A percentile compares a stretch with the other conserved stretches of the same genome.
phyloP scores from a whole-genome alignment of 2,797 vertebrate species.

The Lacerta agilis region DNA sequence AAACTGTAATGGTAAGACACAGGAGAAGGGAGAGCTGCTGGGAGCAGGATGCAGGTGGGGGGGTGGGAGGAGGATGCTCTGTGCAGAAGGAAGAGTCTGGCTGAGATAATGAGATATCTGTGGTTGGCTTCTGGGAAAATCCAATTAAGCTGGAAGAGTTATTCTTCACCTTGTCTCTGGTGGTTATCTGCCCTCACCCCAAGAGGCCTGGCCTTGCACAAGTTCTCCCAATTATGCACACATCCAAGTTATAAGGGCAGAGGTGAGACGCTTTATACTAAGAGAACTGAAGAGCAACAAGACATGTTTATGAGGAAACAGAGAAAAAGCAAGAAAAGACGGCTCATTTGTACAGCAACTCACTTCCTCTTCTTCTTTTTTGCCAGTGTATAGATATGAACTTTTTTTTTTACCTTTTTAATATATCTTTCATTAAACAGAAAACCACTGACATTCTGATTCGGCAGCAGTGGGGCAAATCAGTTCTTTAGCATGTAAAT shows the following conservation, averaged over 20 bases:
- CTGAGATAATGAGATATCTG: conserved; percentile 13
- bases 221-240: conserved; percentile 37
- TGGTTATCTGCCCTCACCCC: conserved; percentile 5
- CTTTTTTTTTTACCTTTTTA: too few relatives aligned
- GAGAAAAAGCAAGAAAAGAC: too few relatives aligned
- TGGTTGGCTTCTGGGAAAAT: conserved; percentile 28
- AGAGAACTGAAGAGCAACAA: conserved; percentile 10
- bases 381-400: too few relatives aligned
- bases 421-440: too few relatives aligned
- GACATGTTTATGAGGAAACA: not conserved
- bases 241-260: conserved; percentile 11
- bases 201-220: not conserved
- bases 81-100: not conserved
- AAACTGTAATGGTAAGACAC: not conserved
- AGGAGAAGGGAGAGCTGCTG: not conserved
- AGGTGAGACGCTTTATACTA: not conserved
- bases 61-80: not conserved
- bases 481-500: too few relatives aligned
- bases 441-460: too few relatives aligned
- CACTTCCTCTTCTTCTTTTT: too few relatives aligned
- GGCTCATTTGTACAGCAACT: too few relatives aligned
- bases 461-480: too few relatives aligned
- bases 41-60: not conserved
- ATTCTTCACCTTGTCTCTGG: conserved; percentile 40
- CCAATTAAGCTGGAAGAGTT: conserved; percentile 45